phyloP scores from a whole-genome alignment of 2,113 vertebrate genomes.

The Myocastor coypus region DNA sequence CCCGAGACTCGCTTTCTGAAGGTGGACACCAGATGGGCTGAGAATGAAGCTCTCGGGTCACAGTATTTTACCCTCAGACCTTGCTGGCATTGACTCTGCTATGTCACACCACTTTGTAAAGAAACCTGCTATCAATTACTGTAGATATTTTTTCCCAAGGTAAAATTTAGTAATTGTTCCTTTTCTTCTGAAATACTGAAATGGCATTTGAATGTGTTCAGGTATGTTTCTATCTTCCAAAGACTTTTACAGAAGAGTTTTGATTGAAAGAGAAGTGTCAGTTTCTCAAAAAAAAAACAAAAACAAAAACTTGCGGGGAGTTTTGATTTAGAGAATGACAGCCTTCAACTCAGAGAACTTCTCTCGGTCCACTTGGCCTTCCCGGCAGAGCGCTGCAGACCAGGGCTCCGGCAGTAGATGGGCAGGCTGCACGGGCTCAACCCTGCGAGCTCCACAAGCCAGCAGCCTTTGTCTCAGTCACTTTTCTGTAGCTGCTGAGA shows the following conservation, averaged over 20 bases:
- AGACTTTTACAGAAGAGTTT: background rate
- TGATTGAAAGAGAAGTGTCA: background rate
- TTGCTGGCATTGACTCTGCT: background rate
- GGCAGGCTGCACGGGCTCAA: rapidly evolving
- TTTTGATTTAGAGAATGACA: background rate
- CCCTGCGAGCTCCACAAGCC: background rate
- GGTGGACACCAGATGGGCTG: background rate
- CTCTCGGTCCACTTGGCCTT: too few species aligned
- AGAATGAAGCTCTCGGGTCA: background rate
- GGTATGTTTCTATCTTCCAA: background rate
- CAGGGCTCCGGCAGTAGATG: rapidly evolving
- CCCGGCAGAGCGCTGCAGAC: background rate
- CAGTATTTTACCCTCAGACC: background rate
- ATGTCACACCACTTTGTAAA: background rate
- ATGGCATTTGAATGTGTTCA: background rate
- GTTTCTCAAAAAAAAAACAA: background rate
- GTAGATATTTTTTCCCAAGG: background rate
- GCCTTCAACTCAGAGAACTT: background rate
- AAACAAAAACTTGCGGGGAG: background rate
- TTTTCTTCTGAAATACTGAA: background rate
- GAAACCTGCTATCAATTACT: background rate
- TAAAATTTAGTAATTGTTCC: background rate
- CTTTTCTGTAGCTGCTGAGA: background rate
- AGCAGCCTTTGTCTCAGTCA: background rate
- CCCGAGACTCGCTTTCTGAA: background rate